phyloP scores from a whole-genome alignment of 2,797 vertebrate species.

The Tolypeutes matacus region DNA sequence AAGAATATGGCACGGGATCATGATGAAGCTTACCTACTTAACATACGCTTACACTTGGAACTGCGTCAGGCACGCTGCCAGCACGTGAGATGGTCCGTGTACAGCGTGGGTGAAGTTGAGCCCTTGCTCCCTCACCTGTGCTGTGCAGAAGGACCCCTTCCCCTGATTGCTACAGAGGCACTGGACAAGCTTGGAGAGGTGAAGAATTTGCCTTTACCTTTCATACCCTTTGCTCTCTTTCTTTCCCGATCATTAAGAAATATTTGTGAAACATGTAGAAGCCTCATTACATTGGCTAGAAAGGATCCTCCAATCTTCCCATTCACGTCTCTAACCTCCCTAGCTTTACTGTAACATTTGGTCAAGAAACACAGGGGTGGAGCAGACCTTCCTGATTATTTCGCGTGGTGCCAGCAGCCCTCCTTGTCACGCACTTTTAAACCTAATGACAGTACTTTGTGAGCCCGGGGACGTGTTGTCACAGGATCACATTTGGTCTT shows the following conservation, averaged over 20 bases:
- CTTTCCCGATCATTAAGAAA: background rate
- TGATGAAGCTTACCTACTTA: background rate
- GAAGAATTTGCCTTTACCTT: background rate
- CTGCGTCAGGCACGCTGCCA: background rate
- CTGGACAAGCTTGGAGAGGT: background rate
- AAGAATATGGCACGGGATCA: background rate
- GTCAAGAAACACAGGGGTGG: background rate
- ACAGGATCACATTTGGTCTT: background rate
- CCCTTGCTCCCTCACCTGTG: background rate
- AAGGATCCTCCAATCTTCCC: background rate
- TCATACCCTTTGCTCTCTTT: background rate
- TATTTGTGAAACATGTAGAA: background rate
- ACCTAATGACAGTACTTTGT: background rate
- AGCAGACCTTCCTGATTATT: background rate
- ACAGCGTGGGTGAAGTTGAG: background rate
- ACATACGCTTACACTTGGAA: background rate
- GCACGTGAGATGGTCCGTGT: background rate
- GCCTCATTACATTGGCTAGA: background rate
- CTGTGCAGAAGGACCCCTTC: background rate
- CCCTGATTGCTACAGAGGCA: background rate
- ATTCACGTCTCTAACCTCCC: no score
- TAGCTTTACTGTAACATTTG: background rate
- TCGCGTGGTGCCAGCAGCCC: accelerated
- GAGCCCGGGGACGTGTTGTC: background rate
- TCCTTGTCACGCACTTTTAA: background rate